phyloP scores from a whole-genome alignment of 2,888 invertebrate genomes.

The Chrysolina americana region DNA sequence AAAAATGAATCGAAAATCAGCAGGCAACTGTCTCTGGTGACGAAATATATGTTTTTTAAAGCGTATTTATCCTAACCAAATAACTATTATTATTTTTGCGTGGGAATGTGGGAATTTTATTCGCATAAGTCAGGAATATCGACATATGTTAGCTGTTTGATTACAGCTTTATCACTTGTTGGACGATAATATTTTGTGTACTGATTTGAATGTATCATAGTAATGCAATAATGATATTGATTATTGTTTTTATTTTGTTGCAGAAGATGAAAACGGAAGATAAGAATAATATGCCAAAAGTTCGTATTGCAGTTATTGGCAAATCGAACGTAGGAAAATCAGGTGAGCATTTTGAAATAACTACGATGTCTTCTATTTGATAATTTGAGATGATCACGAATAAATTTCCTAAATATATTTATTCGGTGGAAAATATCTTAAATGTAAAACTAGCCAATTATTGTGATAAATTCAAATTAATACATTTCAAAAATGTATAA shows the following conservation, averaged over 20 bases:
- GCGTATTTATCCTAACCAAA: too few species aligned
- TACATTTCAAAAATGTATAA: too few species aligned
- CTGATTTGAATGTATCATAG: neutral
- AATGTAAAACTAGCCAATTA: too few species aligned
- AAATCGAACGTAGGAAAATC: conserved; percentile 86
- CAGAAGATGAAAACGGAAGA: conserved; percentile 75
- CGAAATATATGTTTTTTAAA: too few species aligned
- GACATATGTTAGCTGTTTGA: neutral
- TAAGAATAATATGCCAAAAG: conserved; percentile 77
- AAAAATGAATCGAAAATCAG: too few species aligned
- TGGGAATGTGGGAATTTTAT: neutral
- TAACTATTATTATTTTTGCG: too few species aligned
- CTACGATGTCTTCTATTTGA: neutral
- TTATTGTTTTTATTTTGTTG: conserved; percentile 42
- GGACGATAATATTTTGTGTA: neutral
- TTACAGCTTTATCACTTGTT: too few species aligned
- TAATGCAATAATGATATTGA: neutral
- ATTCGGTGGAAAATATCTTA: neutral
- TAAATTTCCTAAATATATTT: neutral
- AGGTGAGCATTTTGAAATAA: conserved; percentile 71
- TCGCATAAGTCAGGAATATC: neutral
- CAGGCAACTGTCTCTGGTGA: too few species aligned
- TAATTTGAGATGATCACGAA: too few species aligned
- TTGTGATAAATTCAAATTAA: too few species aligned
- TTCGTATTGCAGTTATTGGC: conserved; percentile 83